These are phyloP conservation scores for Nothobranchius kuhntae DNA, from an alignment of 2,113 vertebrate species.

Conservation along the genomic window DNA sequence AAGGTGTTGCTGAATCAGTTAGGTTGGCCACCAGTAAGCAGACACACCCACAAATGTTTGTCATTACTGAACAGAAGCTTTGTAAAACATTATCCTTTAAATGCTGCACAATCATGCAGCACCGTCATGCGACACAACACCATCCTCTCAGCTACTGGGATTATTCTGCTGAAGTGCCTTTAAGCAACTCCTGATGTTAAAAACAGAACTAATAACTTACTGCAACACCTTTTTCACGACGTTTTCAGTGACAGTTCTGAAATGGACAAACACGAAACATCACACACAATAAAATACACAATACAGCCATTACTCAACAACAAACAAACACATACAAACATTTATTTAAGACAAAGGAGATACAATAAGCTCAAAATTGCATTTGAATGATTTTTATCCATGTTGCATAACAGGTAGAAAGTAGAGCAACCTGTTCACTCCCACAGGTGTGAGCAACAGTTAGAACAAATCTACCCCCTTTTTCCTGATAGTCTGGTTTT, in stretches of 20 bases:
- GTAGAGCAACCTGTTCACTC: conserved; percentile 60
- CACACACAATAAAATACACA: no score
- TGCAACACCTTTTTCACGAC: background rate
- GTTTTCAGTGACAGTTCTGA: no score
- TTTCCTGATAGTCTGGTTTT: conserved; percentile 51
- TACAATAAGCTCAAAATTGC: background rate
- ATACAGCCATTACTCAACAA: background rate
- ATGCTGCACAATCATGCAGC: background rate
- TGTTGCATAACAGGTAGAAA: conserved; percentile 20
- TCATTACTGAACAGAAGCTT: conserved; percentile 43
- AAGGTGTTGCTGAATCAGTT: conserved; percentile 28
- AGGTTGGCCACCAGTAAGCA: conserved; percentile 12
- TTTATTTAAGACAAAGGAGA: background rate
- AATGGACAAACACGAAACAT: no score
- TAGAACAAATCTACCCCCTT: conserved; percentile 6
- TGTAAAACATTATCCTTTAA: conserved; percentile 28
- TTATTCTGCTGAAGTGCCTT: no score
- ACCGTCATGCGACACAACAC: background rate
- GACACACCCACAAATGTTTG: conserved; percentile 44
- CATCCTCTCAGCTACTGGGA: no score
- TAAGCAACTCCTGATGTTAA: no score
- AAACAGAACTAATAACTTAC: conserved; percentile 1
- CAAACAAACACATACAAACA: background rate
- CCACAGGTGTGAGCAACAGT: conserved; percentile 23
- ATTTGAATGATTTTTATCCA: conserved; percentile 14